Percentiles rank a stretch among this genome's conserved stretches.
Evolutionary conservation across 2,797 vertebrate genomes (phyloP).

Genomic region (Australoheros facetus): DNA sequence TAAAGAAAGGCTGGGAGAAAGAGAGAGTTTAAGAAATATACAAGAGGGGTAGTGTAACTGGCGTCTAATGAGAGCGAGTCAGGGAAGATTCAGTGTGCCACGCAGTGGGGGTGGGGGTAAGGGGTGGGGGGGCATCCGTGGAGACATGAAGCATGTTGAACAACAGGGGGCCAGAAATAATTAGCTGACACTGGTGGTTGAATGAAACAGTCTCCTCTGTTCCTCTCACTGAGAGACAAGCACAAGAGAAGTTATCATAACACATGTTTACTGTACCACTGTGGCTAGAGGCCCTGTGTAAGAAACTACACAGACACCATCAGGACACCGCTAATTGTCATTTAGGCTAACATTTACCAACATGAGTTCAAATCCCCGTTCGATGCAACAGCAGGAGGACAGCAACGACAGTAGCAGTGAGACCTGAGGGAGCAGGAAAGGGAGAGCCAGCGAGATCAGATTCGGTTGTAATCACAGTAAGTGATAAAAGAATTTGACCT

Average conservation of each 20-base stretch:
- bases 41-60: slow-evolving; percentile 5
- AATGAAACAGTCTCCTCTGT: slow-evolving; percentile 47
- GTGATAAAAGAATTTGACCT: slow-evolving; percentile 32
- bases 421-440: neutral
- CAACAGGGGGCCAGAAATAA: slow-evolving; percentile 72
- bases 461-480: slow-evolving; percentile 23
- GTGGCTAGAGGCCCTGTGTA: slow-evolving; percentile 28
- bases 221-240: slow-evolving; percentile 42
- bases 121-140: neutral
- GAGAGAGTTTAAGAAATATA: slow-evolving; percentile 20
- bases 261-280: slow-evolving; percentile 70
- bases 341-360: slow-evolving; percentile 56
- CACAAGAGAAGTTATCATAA: slow-evolving; percentile 61
- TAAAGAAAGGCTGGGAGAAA: slow-evolving; percentile 6
- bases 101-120: slow-evolving; percentile 24
- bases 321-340: slow-evolving; percentile 54
- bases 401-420: neutral
- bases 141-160: slow-evolving; percentile 46
- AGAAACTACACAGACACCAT: slow-evolving; percentile 26
- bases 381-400: slow-evolving; percentile 2
- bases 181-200: slow-evolving; percentile 68
- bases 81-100: slow-evolving; percentile 39
- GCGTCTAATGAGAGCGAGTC: slow-evolving; percentile 60
- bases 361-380: slow-evolving; percentile 30
- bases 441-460: slow-evolving; percentile 14